Conservation (phyloP, 2,113 vertebrate species). For the Delphinapterus leucas region DNA sequence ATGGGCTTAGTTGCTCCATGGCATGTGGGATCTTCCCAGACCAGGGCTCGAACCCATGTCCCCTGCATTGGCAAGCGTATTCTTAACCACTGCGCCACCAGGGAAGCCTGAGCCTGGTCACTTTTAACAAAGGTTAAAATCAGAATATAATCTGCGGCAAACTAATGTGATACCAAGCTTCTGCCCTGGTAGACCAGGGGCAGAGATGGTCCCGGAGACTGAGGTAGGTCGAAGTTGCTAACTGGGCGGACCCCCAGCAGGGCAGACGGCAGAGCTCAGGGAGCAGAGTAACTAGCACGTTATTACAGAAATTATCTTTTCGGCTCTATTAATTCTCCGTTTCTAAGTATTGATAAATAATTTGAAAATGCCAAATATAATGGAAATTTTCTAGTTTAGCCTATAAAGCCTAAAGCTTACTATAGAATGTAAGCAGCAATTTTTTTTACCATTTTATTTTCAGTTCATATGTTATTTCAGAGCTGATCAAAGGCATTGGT, state of each 20-base stretch:
- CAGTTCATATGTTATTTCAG: constrained; percentile 76
- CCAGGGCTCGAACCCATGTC: too few relatives aligned
- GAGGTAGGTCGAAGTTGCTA: neutral
- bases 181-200: neutral
- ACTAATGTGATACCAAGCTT: neutral
- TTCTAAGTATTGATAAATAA: constrained; percentile 56
- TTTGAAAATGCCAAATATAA: constrained; percentile 52
- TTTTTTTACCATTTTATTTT: constrained; percentile 80
- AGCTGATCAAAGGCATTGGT: constrained; percentile 82
- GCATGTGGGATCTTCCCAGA: too few relatives aligned
- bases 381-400: neutral
- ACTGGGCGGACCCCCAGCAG: too few relatives aligned
- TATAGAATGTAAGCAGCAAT: constrained; percentile 63
- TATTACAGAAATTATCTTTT: neutral
- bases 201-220: neutral
- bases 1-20: too few relatives aligned
- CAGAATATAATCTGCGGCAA: neutral
- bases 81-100: too few relatives aligned
- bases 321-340: neutral
- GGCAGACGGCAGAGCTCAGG: too few relatives aligned
- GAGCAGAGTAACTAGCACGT: neutral
- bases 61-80: too few relatives aligned
- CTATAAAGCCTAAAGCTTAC: constrained; percentile 49
- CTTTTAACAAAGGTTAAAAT: neutral
- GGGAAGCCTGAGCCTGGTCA: neutral